Evolutionary conservation across 2,888 invertebrate species (phyloP), one percentile per base, ranked within the genome.

Genomic region (Adelphocoris suturalis): DNA sequence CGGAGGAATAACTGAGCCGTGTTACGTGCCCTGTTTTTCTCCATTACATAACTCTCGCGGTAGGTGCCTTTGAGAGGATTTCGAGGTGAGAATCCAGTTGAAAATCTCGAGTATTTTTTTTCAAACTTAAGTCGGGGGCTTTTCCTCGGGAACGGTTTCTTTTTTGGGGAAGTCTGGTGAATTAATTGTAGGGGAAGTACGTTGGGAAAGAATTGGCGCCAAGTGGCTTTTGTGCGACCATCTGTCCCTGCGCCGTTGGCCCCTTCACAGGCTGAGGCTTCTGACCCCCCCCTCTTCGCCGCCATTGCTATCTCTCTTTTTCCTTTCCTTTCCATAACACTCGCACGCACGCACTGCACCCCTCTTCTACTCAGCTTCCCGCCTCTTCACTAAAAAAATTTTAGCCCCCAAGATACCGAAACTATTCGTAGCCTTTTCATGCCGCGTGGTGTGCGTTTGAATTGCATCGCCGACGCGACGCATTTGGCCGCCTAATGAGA

Each of bases 141-240:
- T 28, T 78, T 46, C 78, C 16, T 47, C 9, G 2, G 78, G 78
- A 68, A 68, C 27, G 68, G 68, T 68, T 68, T 68, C 23, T 37
- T 37, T 37, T 52, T 19, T 4, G 68, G 68, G 23, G 23, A 23
- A 23, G 23, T 27, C 9, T 19, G 5, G 68, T 68, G 47, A 27
- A 37, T 37, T 52, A 52, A 78, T 78, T 78, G 82, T 82, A 52
- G 82, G 52, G 82, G 47, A 82, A 52, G 82, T 82, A 82, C 82
- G 82, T 82, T 82, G 23, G 82, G 82, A 52, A 82, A 82, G 82
- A 82, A 82, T 82, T 82, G 82, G 82, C 82, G 82, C 82, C 82
- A 82, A 82, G 82, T 52, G 82, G n/a, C 82, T 82, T 82, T 82
- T 82, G 82, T 82, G 48, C 52, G 82, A 82, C 82, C 82, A 82